Evolutionary conservation across 2,797 vertebrate genomes (phyloP).

Genomic region (Xenentodon cancila): DNA sequence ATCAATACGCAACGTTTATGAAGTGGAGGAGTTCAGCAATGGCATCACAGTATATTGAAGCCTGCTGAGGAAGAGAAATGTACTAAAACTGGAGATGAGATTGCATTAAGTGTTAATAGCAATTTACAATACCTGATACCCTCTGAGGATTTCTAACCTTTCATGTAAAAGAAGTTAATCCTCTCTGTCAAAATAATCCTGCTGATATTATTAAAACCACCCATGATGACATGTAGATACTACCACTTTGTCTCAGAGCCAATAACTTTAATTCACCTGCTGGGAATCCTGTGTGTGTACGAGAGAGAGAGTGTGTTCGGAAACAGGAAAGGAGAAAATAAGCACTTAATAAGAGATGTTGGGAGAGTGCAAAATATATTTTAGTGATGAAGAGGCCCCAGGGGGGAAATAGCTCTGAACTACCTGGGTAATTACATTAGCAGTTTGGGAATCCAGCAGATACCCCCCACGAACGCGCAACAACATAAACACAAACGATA

Average conservation of each 20-base stretch:
- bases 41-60: conserved; percentile 45
- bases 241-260: conserved; percentile 64
- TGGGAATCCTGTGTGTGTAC: conserved; percentile 35
- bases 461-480: conserved; percentile 8
- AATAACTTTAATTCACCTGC: conserved; percentile 69
- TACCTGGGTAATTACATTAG: conserved; percentile 60
- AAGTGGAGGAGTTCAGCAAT: conserved; percentile 34
- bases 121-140: conserved; percentile 43
- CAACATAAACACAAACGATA: conserved; percentile 1
- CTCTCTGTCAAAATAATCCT: conserved; percentile 70
- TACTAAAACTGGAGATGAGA: conserved; percentile 35
- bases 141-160: conserved; percentile 59
- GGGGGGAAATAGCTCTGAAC: conserved; percentile 56
- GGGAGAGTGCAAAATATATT: conserved; percentile 57
- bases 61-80: conserved; percentile 35
- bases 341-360: conserved; percentile 43
- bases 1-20: conserved; percentile 47
- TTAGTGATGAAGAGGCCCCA: conserved; percentile 63
- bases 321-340: conserved; percentile 34
- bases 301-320: not conserved
- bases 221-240: conserved; percentile 67
- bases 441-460: conserved; percentile 57
- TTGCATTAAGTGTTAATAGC: conserved; percentile 58
- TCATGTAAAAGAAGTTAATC: conserved; percentile 65
- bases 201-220: conserved; percentile 67